phyloP scores from a whole-genome alignment of 2,797 vertebrate species.

The Nannoperca obscura region DNA sequence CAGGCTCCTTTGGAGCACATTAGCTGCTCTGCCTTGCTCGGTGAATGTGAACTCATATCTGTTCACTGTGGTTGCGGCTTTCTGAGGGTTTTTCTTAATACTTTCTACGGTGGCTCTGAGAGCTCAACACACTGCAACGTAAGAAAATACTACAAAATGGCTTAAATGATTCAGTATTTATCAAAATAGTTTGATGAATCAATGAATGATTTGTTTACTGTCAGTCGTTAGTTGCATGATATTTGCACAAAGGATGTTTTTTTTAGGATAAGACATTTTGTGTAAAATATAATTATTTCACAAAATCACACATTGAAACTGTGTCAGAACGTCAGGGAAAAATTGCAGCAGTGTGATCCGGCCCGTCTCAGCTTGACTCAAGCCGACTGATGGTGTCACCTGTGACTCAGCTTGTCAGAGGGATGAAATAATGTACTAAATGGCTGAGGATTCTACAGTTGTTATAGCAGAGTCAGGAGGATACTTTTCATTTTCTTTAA shows the following conservation, averaged over 20 bases:
- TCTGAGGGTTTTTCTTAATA: neutral
- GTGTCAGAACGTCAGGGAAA: too few species aligned
- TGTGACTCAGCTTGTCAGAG: too few species aligned
- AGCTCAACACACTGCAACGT: too few species aligned
- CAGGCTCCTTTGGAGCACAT: neutral
- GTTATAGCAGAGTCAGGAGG: too few species aligned
- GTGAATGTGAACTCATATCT: neutral
- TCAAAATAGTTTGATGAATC: neutral
- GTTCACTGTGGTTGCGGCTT: neutral
- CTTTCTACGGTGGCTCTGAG: neutral
- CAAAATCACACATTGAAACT: too few species aligned
- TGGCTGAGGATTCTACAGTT: too few species aligned
- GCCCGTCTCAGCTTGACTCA: too few species aligned
- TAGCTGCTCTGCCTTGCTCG: neutral
- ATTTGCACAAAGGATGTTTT: neutral
- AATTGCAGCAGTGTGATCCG: too few species aligned
- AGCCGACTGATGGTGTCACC: too few species aligned
- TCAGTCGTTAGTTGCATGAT: neutral
- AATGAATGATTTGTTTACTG: too few species aligned
- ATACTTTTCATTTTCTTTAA: too few species aligned
- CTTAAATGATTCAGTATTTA: neutral
- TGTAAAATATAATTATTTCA: neutral
- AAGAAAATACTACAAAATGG: neutral
- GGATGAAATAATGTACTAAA: too few species aligned
- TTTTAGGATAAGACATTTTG: neutral